Evolutionary conservation across 2,797 vertebrate species (phyloP), one percentile per base, ranked within the genome.

Genomic region (Melopsittacus undulatus): DNA sequence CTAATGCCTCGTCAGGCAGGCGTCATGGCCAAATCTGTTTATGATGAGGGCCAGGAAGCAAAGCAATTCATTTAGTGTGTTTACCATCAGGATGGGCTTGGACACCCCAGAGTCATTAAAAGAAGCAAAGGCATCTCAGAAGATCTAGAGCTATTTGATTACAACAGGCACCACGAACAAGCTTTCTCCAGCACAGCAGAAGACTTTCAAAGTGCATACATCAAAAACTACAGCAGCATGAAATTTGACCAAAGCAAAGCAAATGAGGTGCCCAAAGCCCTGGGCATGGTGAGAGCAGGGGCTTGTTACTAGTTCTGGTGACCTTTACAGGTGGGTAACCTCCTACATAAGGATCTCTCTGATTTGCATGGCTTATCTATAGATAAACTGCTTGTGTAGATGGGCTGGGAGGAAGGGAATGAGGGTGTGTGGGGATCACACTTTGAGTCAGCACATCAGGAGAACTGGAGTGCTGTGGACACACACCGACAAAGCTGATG

Each of bases 241-340:
- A 93, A 95, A 97, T 95, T 76, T 30, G 45, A 76, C 89, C 95
- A 94, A 61, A 95, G 92, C 38, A 85, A 95, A 63, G 59, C 90
- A 89, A 95, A 95, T 93, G 27, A 95, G 40, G 79, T 94, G 93
- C 49, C 92, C 94, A 78, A 86, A 92, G 90, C 87, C 90, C 91
- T 49, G 73, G 74, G 74, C 87, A 91, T 0, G 5, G 56, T 3
- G 7, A 24, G 56, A 17, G 78, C 54, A 87, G 69, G 17, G 22
- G 75, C 75, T 85, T 75, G 86, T 89, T 85, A 94, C 93, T 81
- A 94, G 92, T 76, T 85, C 75, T 66, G 91, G 69, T 84, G 81
- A 93, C 90, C 90, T 94, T 90, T 87, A 89, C 76, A 78, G 34
- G 16, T 70, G 69, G 75, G 84, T 30, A 82, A 75, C 76, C 64